Evolutionary conservation across 2,888 invertebrate genomes (phyloP), one percentile per base, ranked within the genome.

Genomic region (Thymelicus sylvestris): DNA sequence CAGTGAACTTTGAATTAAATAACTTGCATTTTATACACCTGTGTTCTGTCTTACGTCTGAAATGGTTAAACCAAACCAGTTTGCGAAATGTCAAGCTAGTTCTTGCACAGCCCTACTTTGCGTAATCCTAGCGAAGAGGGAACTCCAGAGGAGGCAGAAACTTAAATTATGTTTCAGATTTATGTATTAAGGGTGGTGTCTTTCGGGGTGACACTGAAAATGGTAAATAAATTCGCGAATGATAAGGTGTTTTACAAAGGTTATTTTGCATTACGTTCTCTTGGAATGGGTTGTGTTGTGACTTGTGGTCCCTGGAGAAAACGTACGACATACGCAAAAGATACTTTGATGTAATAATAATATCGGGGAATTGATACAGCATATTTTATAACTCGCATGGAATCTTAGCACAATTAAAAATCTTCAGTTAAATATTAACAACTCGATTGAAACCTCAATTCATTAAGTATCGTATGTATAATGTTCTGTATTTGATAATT

Each of bases 41-140:
- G 80, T 80, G 76, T 76, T 74, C 72, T 79, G 75, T 76, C 75
- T 76, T 72, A 74, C 72, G 73, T 76, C 77, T 80, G 76, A 77
- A 77, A 79, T 77, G 79, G 79, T 79, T 80, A 78, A 78, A 77
- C 76, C 72, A 81, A 86, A 86, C 86, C 76, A 79, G 86, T 85
- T 85, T 83, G 81, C 79, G 77, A 86, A 88, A 86, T 87, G 86
- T 85, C 86, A 86, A 81, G 79, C 79, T 80, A 74, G 74, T 80
- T 75, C 71, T 77, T 77, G 80, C 79, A 77, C 76, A 74, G 76
- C 76, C 72, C 74, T 76, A 76, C 67, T 79, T 83, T 82, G 80
- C 82, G 81, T 83, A 83, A 85, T 57, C 44, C 57, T 59, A 31
- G 47, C 15, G 64, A 44, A 60, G n/a, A 61, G 44, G 41, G 60